phyloP scores from a whole-genome alignment of 2,888 invertebrate genomes.

The Rugalucina vietnamica region DNA sequence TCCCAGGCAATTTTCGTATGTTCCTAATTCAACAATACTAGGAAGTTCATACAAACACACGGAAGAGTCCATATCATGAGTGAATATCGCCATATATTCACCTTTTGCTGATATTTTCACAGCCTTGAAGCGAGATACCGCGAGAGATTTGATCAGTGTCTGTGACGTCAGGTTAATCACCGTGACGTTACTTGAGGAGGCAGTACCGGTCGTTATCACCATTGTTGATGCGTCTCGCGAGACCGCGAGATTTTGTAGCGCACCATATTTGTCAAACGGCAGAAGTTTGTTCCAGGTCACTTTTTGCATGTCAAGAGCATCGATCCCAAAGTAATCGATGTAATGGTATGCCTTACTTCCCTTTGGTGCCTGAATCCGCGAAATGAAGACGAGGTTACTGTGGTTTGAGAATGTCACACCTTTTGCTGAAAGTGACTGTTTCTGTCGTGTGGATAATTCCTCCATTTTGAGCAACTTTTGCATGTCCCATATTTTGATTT shows the following conservation, averaged over 20 bases:
- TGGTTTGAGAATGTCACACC: conserved; percentile 49
- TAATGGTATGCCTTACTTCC: conserved; percentile 69
- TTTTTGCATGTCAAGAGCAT: conserved; percentile 51
- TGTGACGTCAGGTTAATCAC: conserved; percentile 38
- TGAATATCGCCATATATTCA: conserved; percentile 51
- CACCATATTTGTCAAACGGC: conserved; percentile 58
- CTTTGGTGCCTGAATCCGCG: conserved; percentile 56
- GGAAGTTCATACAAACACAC: conserved; percentile 16
- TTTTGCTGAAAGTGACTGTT: conserved; percentile 45
- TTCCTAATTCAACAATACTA: conserved; percentile 35
- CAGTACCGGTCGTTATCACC: conserved; percentile 41
- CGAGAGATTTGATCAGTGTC: conserved; percentile 34
- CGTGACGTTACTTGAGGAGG: conserved; percentile 32
- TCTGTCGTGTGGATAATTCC: conserved; percentile 49
- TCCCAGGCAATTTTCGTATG: conserved; percentile 27
- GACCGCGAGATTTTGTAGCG: conserved; percentile 39
- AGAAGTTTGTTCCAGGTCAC: conserved; percentile 38
- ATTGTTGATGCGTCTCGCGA: conserved; percentile 54
- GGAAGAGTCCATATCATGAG: not conserved
- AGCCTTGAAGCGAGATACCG: conserved; percentile 35
- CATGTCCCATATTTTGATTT: conserved; percentile 61
- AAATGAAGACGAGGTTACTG: conserved; percentile 53
- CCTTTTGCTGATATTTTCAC: conserved; percentile 50
- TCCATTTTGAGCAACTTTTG: conserved; percentile 53
- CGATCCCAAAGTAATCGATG: conserved; percentile 73